Percentiles rank a stretch among this genome's conserved stretches.
phyloP scores from a whole-genome alignment of 1,140 invertebrate genomes.

The Neodiprion pinetum region DNA sequence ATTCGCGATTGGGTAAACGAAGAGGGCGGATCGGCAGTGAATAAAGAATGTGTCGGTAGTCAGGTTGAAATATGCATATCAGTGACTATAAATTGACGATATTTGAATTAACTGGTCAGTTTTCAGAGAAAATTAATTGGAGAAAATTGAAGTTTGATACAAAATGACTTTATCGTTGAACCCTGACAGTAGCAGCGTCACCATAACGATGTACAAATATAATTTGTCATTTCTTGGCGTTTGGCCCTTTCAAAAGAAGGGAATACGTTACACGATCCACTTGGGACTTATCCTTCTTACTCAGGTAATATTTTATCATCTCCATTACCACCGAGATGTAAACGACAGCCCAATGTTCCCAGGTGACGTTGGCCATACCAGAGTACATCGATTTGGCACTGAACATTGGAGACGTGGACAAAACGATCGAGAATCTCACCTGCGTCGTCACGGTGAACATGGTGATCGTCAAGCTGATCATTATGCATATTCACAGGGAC shows the following conservation, averaged over 20 bases:
- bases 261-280: conserved; percentile 27
- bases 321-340: conserved; percentile 27
- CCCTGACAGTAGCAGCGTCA: neutral
- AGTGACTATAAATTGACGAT: no score
- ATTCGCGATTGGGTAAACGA: no score
- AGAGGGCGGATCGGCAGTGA: no score
- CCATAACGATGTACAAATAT: conserved; percentile 28
- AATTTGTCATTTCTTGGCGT: conserved; percentile 30
- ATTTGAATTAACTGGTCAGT: no score
- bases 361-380: neutral
- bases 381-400: neutral
- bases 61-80: no score
- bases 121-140: no score
- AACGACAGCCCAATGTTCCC: conserved; percentile 22
- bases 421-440: neutral
- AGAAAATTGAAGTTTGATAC: neutral
- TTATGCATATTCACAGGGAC: conserved; percentile 10
- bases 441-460: neutral
- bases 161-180: neutral
- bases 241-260: conserved; percentile 27
- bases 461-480: neutral
- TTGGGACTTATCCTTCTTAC: conserved; percentile 24
- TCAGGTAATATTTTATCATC: conserved; percentile 26
- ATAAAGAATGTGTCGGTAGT: no score
- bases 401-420: neutral